Conservation (phyloP, 2,797 vertebrate species). For the Alca torda region DNA sequence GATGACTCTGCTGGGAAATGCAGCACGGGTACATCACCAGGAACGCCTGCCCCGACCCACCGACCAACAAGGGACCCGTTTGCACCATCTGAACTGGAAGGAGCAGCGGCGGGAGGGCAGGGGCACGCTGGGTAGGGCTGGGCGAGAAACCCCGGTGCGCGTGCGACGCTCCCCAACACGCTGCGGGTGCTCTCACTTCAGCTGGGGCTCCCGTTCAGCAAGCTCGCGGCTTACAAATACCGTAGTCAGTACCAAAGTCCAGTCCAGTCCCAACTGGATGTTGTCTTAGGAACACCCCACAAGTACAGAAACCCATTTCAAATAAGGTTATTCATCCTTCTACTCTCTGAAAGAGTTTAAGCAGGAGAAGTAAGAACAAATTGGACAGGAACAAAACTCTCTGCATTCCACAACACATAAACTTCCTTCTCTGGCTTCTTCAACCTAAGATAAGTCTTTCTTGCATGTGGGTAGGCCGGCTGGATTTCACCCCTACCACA, state of each 20-base stretch:
- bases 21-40: accelerated
- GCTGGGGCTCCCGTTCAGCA: accelerated
- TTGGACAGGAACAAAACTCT: not conserved
- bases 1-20: not conserved
- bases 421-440: not conserved
- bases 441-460: not conserved
- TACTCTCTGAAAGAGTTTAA: not conserved
- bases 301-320: not conserved
- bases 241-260: not conserved
- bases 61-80: not conserved
- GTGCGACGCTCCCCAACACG: accelerated
- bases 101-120: not conserved
- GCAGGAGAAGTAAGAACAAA: not conserved
- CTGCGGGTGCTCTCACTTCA: not conserved
- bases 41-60: not conserved
- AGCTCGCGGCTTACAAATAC: not conserved
- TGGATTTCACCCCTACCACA: not conserved
- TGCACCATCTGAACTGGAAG: not conserved
- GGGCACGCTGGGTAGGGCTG: accelerated
- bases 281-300: not conserved
- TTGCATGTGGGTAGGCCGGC: not conserved
- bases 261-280: too few relatives aligned
- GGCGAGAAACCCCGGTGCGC: not conserved
- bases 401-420: not conserved
- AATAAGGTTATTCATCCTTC: not conserved